phyloP scores from a whole-genome alignment of 1,140 invertebrate genomes.

The Ectropis grisescens region DNA sequence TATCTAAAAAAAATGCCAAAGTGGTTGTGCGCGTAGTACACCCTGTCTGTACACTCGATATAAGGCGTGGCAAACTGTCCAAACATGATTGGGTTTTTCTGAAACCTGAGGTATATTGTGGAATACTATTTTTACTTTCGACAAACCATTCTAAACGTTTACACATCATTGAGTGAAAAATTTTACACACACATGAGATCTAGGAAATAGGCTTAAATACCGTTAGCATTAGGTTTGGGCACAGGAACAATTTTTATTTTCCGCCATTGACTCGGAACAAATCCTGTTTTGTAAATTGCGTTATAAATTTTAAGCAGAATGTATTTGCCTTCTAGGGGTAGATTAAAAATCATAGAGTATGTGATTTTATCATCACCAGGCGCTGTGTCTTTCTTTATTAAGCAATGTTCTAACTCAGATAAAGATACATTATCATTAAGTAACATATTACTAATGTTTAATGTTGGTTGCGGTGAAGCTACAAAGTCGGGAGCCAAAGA shows the following conservation, averaged over 20 bases:
- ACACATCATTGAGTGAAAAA: slow-evolving; percentile 15
- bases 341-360: slow-evolving; percentile 14
- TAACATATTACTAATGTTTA: background rate
- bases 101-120: slow-evolving; percentile 5
- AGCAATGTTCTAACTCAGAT: slow-evolving; percentile 8
- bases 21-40: slow-evolving; percentile 1
- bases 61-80: slow-evolving; percentile 5
- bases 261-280: slow-evolving; percentile 30
- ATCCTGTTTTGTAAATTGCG: slow-evolving; percentile 1
- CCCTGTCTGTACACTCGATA: slow-evolving; percentile 7
- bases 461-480: slow-evolving; percentile 3
- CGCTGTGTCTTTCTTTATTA: slow-evolving; percentile 11
- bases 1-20: slow-evolving; percentile 12
- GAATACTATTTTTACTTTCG: slow-evolving; percentile 3
- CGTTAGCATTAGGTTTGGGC: slow-evolving; percentile 13
- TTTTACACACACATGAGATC: slow-evolving; percentile 21
- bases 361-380: slow-evolving; percentile 12
- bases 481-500: slow-evolving; percentile 10
- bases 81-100: slow-evolving; percentile 5
- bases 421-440: slow-evolving; percentile 3
- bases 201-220: slow-evolving; percentile 27
- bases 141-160: slow-evolving; percentile 10
- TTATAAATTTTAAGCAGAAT: slow-evolving; percentile 13
- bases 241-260: slow-evolving; percentile 28
- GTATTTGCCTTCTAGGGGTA: slow-evolving; percentile 5